A percentile compares a stretch with the other conserved stretches of the same genome.
These are phyloP conservation scores for Motacilla alba DNA, from an alignment of 2,113 vertebrate species.

Conservation along the genomic window DNA sequence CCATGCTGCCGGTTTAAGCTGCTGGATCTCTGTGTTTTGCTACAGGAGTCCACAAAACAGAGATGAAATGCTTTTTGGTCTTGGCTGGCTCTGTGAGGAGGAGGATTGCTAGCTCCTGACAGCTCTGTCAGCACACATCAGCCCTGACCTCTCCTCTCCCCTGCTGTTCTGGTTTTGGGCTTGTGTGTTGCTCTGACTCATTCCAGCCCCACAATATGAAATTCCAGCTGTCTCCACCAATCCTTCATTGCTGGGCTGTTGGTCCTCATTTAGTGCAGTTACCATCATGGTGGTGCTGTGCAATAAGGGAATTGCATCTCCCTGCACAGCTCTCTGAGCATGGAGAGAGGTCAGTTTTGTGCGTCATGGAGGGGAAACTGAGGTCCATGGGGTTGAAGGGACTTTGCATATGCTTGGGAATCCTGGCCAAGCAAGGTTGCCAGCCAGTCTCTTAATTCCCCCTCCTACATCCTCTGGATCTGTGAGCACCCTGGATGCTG, in stretches of 20 bases:
- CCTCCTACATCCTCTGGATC: background rate
- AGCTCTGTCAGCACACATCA: slow-evolving; percentile 12
- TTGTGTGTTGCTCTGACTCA: slow-evolving; percentile 14
- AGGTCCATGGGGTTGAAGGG: background rate
- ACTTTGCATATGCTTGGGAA: background rate
- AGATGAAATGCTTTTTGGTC: background rate
- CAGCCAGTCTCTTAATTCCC: background rate
- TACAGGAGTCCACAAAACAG: background rate
- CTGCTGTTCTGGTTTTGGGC: background rate
- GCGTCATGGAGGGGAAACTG: background rate
- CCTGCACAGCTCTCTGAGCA: background rate
- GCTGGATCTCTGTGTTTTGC: background rate
- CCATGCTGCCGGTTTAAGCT: accelerated
- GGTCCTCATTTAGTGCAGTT: background rate
- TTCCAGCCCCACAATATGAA: background rate
- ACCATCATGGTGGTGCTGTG: background rate
- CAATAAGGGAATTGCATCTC: background rate
- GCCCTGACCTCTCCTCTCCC: background rate
- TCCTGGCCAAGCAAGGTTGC: background rate
- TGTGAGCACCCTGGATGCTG: background rate
- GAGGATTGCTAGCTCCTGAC: background rate
- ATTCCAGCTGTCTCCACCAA: background rate
- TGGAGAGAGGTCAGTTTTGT: background rate
- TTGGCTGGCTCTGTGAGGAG: background rate
- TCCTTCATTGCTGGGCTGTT: background rate